Base-by-base conservation (phyloP, 2,888 invertebrate genomes). In the Taenaris catops region DNA sequence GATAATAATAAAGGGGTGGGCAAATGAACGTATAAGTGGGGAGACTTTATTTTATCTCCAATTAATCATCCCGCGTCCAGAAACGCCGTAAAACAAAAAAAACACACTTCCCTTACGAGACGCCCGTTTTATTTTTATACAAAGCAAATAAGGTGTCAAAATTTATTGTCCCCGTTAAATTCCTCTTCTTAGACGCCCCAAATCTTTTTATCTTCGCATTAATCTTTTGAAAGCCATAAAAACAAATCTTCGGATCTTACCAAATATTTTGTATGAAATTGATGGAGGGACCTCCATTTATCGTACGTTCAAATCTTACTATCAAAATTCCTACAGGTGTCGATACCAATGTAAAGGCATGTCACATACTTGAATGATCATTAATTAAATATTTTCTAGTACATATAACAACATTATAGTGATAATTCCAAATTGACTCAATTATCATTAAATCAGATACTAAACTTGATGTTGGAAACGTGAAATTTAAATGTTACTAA, bases 281-380 rank as follows among this genome's bases (percentile, higher is more conserved):
- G 79, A 86, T 83, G 79, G 71, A 62, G 74, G 69, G 61, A 72
- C 71, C 66, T 55, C 63, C 50, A 56, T 55, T 76, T 81, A 86
- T 86, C 86, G 60, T 49, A 48, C 59, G 53, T 62, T 64, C 41
- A 57, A 62, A 83, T 84, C 83, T 68, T 51, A 68, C 70, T 63
- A 79, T 83, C 72, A 75, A 83, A 75, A 86, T 84, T 86, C 83
- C 69, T 83, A 71, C 74, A 86, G 84, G 86, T 86, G 86, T 84
- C 80, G 72, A 84, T 84, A 81, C 76, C n/a, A 75, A 64, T 56
- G 50, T 54, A 51, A 51, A 64, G 70, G 61, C 68, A 79, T 78
- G 72, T 63, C 57, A 53, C 58, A 58, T 57, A 63, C 63, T 44
- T 52, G 51, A 48, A 46, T 59, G 55, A 61, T 68, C 51, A 49